A percentile compares a stretch with the other conserved stretches of the same genome.
These are phyloP conservation scores for Thrips palmi DNA, from an alignment of 1,140 invertebrate species.

Conservation along the genomic window DNA sequence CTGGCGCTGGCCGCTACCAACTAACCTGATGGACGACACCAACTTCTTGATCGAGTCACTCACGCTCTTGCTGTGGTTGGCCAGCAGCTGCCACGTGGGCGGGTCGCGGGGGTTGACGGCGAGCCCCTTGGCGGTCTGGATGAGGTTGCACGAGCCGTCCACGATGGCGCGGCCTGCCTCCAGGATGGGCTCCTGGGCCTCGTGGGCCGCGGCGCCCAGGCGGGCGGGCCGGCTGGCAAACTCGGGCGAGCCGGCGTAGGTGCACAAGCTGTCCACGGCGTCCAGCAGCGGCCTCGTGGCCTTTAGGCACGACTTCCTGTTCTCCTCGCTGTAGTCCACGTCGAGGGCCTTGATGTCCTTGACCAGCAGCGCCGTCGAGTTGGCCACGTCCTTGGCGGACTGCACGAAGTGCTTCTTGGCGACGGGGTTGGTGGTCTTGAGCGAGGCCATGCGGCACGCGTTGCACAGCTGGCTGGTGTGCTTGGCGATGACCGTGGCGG, in stretches of 20 bases:
- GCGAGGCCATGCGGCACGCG: slow-evolving; percentile 80
- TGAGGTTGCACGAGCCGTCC: slow-evolving; percentile 67
- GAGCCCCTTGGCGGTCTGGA: slow-evolving; percentile 74
- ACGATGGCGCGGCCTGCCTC: slow-evolving; percentile 62
- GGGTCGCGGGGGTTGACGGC: slow-evolving; percentile 81
- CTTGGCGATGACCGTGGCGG: slow-evolving; percentile 87
- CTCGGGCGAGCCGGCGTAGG: slow-evolving; percentile 83
- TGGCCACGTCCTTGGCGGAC: slow-evolving; percentile 92
- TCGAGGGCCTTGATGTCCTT: slow-evolving; percentile 81
- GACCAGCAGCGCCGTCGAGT: slow-evolving; percentile 84
- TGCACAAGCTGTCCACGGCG: slow-evolving; percentile 81
- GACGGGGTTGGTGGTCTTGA: slow-evolving; percentile 79
- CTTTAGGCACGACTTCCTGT: slow-evolving; percentile 52
- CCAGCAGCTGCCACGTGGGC: slow-evolving; percentile 81
- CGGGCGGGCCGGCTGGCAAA: slow-evolving; percentile 82
- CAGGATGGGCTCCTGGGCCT: slow-evolving; percentile 74
- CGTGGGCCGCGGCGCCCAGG: slow-evolving; percentile 58
- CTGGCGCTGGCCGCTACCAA: slow-evolving; percentile 5
- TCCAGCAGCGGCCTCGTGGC: slow-evolving; percentile 74
- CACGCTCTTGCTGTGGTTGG: slow-evolving; percentile 83
- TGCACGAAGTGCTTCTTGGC: slow-evolving; percentile 95
- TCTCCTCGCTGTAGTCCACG: slow-evolving; percentile 36
- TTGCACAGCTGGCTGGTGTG: slow-evolving; percentile 92
- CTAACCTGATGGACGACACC: slow-evolving; percentile 66
- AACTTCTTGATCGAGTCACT: slow-evolving; percentile 91